These are phyloP conservation scores for Caenorhabditis uteleia DNA, from an alignment of 2,888 invertebrate species.

Conservation along the genomic window DNA sequence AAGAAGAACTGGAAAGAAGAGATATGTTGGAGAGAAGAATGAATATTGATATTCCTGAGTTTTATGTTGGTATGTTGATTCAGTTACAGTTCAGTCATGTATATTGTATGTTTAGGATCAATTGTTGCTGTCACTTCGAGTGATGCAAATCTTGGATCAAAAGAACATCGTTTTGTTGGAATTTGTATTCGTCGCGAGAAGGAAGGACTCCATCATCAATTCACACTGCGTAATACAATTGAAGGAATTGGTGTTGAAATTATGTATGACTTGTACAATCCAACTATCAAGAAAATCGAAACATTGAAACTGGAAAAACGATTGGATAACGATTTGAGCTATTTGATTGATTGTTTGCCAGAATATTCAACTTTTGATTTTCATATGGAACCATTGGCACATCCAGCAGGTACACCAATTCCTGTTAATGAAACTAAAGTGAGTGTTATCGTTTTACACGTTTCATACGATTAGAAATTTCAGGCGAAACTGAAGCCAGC, in stretches of 20 bases:
- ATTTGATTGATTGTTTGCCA: constrained; percentile 82
- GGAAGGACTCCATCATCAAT: constrained; percentile 83
- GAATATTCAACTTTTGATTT: constrained; percentile 86
- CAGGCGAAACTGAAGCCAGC: constrained; percentile 75
- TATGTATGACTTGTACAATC: constrained; percentile 89
- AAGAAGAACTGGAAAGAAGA: constrained; percentile 84
- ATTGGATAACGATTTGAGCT: constrained; percentile 85
- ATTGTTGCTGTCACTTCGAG: constrained; percentile 67
- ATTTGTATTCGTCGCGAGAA: constrained; percentile 88
- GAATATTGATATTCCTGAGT: constrained; percentile 89
- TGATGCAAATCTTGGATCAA: constrained; percentile 57
- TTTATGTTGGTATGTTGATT: constrained; percentile 83
- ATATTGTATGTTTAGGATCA: constrained; percentile 51
- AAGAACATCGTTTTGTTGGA: constrained; percentile 83
- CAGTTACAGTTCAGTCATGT: constrained; percentile 3
- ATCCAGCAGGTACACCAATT: constrained; percentile 80
- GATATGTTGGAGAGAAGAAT: constrained; percentile 89
- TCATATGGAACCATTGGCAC: constrained; percentile 85
- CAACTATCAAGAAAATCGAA: constrained; percentile 86
- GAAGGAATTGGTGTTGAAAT: constrained; percentile 83
- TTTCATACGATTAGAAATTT: constrained; percentile 6
- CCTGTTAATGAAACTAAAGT: constrained; percentile 78
- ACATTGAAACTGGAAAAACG: constrained; percentile 89
- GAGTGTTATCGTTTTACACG: neutral
- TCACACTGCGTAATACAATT: constrained; percentile 88